Percentiles rank a stretch among this genome's conserved stretches.
phyloP scores from a whole-genome alignment of 2,113 vertebrate genomes.

The Cyanistes caeruleus region DNA sequence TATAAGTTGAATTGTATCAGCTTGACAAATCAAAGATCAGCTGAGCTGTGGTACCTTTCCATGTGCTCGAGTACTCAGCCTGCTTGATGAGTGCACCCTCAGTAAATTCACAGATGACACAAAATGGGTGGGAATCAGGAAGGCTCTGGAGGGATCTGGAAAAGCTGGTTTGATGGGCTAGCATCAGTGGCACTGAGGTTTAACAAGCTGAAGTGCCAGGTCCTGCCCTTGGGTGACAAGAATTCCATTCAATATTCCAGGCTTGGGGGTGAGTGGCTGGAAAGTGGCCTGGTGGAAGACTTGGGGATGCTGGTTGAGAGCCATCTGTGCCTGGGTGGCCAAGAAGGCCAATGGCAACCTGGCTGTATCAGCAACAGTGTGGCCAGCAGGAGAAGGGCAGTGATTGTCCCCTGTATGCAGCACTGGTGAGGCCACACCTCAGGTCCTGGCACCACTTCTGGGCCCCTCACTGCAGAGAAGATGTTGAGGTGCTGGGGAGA shows the following conservation, averaged over 20 bases:
- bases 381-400: background rate
- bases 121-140: background rate
- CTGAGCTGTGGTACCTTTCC: background rate
- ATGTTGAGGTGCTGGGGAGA: background rate
- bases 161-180: background rate
- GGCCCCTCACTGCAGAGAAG: background rate
- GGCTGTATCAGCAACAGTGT: background rate
- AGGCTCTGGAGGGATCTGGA: background rate
- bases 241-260: background rate
- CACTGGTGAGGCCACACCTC: background rate
- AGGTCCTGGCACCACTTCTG: background rate
- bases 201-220: background rate
- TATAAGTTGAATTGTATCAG: background rate
- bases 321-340: background rate
- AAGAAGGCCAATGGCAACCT: background rate
- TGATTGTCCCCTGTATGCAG: background rate
- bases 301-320: background rate
- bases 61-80: rapidly evolving
- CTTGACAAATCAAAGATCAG: background rate
- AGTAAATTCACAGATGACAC: background rate
- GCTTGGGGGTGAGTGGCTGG: background rate
- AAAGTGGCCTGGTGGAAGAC: background rate
- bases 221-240: background rate
- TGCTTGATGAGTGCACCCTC: background rate
- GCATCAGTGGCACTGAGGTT: background rate